Percentiles rank a stretch among this genome's conserved stretches.
These are phyloP conservation scores for Zeus faber DNA, from an alignment of 2,113 vertebrate genomes.

Conservation along the genomic window DNA sequence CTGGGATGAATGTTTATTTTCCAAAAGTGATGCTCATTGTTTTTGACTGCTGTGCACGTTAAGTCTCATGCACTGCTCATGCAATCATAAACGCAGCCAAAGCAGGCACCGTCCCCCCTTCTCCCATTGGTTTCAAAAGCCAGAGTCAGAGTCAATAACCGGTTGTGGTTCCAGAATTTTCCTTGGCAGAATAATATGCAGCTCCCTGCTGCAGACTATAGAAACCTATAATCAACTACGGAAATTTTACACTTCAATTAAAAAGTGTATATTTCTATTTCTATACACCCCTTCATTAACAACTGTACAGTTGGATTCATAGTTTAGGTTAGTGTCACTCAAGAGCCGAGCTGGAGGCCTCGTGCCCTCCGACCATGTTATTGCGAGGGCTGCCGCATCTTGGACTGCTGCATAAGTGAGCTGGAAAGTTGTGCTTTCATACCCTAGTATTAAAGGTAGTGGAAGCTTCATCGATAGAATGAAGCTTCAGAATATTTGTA, in stretches of 20 bases:
- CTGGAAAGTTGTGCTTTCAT: not conserved
- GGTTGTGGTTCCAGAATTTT: slow-evolving; percentile 49
- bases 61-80: slow-evolving; percentile 22
- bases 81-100: slow-evolving; percentile 24
- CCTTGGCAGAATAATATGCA: slow-evolving; percentile 52
- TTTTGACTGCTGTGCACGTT: slow-evolving; percentile 21
- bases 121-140: slow-evolving; percentile 24
- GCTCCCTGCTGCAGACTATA: slow-evolving; percentile 45
- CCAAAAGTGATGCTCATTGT: slow-evolving; percentile 10
- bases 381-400: not conserved
- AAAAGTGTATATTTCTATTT: slow-evolving; percentile 51
- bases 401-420: slow-evolving; percentile 13
- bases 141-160: slow-evolving; percentile 40
- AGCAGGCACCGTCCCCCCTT: slow-evolving; percentile 17
- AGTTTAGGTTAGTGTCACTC: slow-evolving; percentile 35
- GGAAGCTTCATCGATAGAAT: not conserved
- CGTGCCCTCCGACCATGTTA: not conserved
- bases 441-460: not conserved
- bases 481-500: not conserved
- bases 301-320: slow-evolving; percentile 13
- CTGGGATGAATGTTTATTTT: slow-evolving; percentile 4
- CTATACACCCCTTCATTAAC: slow-evolving; percentile 26
- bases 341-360: slow-evolving; percentile 15
- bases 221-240: slow-evolving; percentile 64
- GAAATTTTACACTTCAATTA: slow-evolving; percentile 58